phyloP scores from a whole-genome alignment of 2,888 invertebrate species.

The Lithophane semibrunnea region DNA sequence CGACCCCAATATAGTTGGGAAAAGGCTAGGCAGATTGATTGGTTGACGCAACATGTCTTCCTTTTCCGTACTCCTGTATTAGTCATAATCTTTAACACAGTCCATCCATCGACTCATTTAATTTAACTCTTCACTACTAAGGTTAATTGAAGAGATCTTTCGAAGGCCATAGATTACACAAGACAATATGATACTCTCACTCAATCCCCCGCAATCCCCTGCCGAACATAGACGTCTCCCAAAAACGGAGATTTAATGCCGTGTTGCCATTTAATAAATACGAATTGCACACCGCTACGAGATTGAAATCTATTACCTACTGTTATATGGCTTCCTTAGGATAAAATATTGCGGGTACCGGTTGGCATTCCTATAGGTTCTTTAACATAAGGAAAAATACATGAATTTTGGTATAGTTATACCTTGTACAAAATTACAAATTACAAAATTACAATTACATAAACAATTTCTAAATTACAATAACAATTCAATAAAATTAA shows the following conservation, averaged over 20 bases:
- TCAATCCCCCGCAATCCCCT: background rate
- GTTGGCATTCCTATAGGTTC: conserved; percentile 20
- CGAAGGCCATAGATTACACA: background rate
- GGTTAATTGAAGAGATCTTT: background rate
- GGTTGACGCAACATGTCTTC: too few relatives aligned
- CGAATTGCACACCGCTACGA: conserved; percentile 39
- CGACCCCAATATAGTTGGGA: too few relatives aligned
- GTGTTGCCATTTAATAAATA: conserved; percentile 46
- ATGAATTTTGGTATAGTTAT: conserved; percentile 5
- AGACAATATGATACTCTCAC: background rate
- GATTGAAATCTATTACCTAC: conserved; percentile 55
- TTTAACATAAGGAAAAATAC: conserved; percentile 22
- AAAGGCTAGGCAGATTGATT: too few relatives aligned
- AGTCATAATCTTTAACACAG: too few relatives aligned
- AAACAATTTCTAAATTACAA: too few relatives aligned
- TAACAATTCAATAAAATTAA: too few relatives aligned
- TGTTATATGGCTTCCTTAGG: conserved; percentile 16
- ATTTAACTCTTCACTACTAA: background rate
- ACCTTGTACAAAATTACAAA: too few relatives aligned
- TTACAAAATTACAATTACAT: too few relatives aligned
- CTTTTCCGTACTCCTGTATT: too few relatives aligned
- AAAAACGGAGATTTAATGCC: conserved; percentile 42
- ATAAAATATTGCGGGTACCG: conserved; percentile 45
- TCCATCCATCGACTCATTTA: too few relatives aligned
- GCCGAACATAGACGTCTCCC: conserved; percentile 14